Evolutionary conservation across 1,140 invertebrate genomes (phyloP), one percentile per base, ranked within the genome.

Genomic region (Trichoplusia ni): DNA sequence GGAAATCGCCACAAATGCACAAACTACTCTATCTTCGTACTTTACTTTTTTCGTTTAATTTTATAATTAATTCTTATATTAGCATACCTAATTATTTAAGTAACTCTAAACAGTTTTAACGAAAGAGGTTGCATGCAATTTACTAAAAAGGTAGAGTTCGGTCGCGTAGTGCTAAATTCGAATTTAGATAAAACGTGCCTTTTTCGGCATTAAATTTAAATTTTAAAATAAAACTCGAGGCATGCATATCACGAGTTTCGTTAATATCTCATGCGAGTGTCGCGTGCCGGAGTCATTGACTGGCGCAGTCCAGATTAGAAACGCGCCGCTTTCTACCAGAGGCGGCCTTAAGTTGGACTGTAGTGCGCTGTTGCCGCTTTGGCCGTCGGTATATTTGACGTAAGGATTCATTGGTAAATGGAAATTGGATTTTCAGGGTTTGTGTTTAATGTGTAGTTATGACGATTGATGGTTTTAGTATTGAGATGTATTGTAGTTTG

Each of bases 321-420:
- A 87, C 83, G 75, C 78, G 79, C 79, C 78, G 79, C 84, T 87
- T 87, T 87, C 84, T 87, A 86, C 73, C 62, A 59, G 75, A 71
- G 80, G 81, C 83, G 81, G 79, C 71, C 61, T 49, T 73, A 79
- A 38, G 53, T 66, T 81, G 73, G 72, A 77, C 42, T 29, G n/a
- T n/a, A n/a, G n/a, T n/a, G 79, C 82, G 84, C 53, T 76, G 84
- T 85, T 85, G 84, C 82, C 82, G 75, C 69, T 67, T 63, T 71
- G 74, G 18, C 7, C 2, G 5, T n/a, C 18, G 19, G 29, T n/a
- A 46, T 40, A 25, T 47, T 66, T 58, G 64, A 61, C 11, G 6
- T 31, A 49, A 49, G 25, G 46, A 49, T 31, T 2, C 2, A 14
- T 16, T 18, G 46, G 27, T 8, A 9, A 33, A 33, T 29, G 27